Percentiles rank a stretch among this genome's conserved stretches.
These are phyloP conservation scores for Melanostoma mellinum DNA, from an alignment of 2,888 invertebrate genomes.

Conservation along the genomic window DNA sequence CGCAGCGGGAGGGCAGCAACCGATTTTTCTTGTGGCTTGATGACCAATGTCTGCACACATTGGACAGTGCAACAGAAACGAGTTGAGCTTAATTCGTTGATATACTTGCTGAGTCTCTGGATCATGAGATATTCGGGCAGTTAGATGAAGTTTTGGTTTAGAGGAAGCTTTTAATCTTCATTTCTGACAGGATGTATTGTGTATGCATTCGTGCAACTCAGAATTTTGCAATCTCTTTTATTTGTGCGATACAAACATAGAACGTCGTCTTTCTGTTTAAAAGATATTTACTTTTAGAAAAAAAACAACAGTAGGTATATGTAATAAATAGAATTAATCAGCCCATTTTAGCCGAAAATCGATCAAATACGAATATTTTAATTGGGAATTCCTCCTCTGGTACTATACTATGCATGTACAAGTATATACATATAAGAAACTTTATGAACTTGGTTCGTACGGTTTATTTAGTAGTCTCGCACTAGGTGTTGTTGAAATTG, in stretches of 20 bases:
- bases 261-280: no score
- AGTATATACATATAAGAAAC: no score
- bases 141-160: neutral
- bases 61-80: neutral
- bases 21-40: slow-evolving; percentile 24
- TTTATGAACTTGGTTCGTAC: no score
- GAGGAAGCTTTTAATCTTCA: slow-evolving; percentile 38
- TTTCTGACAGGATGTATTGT: slow-evolving; percentile 29
- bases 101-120: neutral
- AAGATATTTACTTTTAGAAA: no score
- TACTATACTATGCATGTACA: no score
- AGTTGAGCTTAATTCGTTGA: neutral
- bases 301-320: no score
- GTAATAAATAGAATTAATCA: no score
- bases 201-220: slow-evolving; percentile 25
- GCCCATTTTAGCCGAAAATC: no score
- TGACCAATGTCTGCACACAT: slow-evolving; percentile 48
- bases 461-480: no score
- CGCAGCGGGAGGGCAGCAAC: slow-evolving; percentile 3
- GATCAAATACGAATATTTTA: no score
- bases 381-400: no score
- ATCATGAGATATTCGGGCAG: neutral
- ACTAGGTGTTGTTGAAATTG: no score
- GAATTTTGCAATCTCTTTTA: neutral
- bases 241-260: neutral